A percentile compares a stretch with the other conserved stretches of the same genome.
phyloP scores from a whole-genome alignment of 1,140 invertebrate species.

The Pristionchus pacificus region DNA sequence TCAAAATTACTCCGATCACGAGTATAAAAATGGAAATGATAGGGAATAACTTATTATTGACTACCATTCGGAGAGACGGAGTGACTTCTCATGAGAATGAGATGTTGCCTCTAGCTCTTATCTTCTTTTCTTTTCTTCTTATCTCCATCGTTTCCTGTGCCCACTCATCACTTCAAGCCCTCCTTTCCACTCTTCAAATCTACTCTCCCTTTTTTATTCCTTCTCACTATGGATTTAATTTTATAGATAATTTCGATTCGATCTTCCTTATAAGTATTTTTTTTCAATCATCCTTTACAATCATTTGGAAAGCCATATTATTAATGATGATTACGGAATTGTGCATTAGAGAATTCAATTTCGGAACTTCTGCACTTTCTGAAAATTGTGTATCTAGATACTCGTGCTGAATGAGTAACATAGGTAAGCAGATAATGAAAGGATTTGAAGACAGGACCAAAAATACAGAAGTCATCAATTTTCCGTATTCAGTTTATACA shows the following conservation, averaged over 20 bases:
- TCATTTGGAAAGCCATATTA: no score
- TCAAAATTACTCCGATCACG: background rate
- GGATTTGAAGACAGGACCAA: background rate
- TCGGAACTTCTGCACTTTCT: background rate
- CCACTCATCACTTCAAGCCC: constrained; percentile 7
- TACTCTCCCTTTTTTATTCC: background rate
- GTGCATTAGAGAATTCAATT: background rate
- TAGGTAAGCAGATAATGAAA: background rate
- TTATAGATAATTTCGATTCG: background rate
- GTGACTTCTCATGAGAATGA: background rate
- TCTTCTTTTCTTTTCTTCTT: background rate
- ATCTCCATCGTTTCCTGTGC: no score
- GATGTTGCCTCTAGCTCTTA: background rate
- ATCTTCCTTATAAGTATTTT: background rate
- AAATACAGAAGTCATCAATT: background rate
- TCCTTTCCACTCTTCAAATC: background rate
- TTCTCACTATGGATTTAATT: background rate
- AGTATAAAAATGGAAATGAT: background rate
- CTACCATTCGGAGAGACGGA: no score
- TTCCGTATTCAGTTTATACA: background rate
- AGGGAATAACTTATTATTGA: background rate
- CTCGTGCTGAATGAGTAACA: background rate
- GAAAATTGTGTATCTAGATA: background rate
- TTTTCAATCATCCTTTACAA: background rate
- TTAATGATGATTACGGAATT: no score